Evolutionary conservation across 1,140 invertebrate genomes (phyloP), one percentile per base, ranked within the genome.

Genomic region (Drosophila pectinifera): DNA sequence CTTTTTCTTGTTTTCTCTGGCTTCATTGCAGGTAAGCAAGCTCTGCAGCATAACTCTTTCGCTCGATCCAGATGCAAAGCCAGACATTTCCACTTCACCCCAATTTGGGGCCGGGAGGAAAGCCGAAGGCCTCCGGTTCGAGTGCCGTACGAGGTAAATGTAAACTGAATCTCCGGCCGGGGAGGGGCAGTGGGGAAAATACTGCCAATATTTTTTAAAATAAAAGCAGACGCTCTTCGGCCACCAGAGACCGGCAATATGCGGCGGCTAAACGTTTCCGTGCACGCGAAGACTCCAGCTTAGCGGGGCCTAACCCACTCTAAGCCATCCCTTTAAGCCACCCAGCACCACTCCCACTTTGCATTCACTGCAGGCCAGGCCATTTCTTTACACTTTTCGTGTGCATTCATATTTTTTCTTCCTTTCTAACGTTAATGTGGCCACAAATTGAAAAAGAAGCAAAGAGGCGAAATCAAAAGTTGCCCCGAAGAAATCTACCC

Each of bases 401-500:
- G 81, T 86, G 79, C 84, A 88, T 86, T 88, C 83, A 79, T 88
- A 82, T 86, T 88, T 54, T 56, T 67, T 28, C 57, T 28, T 51
- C 31, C 57, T 77, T 80, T 76, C 76, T 80, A 89, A 89, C 84
- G 76, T 89, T 89, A 89, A 89, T 89, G 84, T 89, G 84, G 84
- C 84, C 84, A 89, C 84, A 89, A 89, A 89, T 89, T 88, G 83
- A 88, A 88, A 88, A 89, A 89, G 61, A 79, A 84, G 76, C 64
- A 72, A 69, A 58, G 57, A 65, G 68, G 70, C 72, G 28, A 80
- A 88, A 84, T 69, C 77, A 80, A 61, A 77, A 68, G 78, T 69
- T 78, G 65, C 64, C 63, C 67, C 13, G 70, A 69, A 57, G 64
- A 70, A 70, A 39, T 41, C 64, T 20, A 57, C 41, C 34, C 20